Evolutionary conservation across 2,113 vertebrate species (phyloP).

Genomic region (Verasper variegatus): DNA sequence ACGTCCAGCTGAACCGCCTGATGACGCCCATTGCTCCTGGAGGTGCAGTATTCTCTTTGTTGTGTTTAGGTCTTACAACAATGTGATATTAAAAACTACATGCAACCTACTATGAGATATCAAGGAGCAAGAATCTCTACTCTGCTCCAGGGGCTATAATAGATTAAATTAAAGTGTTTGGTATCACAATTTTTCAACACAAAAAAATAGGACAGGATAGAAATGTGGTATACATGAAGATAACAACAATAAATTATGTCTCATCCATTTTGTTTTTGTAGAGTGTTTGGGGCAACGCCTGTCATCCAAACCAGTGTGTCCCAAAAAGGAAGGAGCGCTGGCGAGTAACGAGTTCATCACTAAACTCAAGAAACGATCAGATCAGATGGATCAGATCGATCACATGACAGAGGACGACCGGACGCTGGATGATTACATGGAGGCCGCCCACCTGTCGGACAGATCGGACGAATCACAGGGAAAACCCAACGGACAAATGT

Average conservation of each 20-base stretch:
- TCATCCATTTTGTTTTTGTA: conserved; percentile 11
- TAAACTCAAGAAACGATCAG: conserved; percentile 68
- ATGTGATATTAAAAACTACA: no score
- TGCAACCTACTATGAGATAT: no score
- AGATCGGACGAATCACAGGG: conserved; percentile 20
- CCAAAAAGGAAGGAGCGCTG: conserved; percentile 75
- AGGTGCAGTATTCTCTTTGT: conserved; percentile 61
- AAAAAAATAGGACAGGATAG: no score
- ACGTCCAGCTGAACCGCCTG: conserved; percentile 82
- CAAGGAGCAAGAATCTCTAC: no score
- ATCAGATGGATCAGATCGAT: conserved; percentile 30
- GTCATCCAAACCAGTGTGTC: conserved; percentile 51
- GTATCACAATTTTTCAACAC: no score
- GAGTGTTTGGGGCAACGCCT: conserved; percentile 68
- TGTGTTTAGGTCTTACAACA: no score
- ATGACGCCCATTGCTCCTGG: conserved; percentile 82
- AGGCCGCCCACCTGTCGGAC: conserved; percentile 56
- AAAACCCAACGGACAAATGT: conserved; percentile 63
- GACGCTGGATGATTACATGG: conserved; percentile 50
- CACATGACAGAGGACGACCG: conserved; percentile 10
- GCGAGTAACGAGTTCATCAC: conserved; percentile 82
- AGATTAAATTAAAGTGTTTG: no score
- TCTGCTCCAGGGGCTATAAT: no score
- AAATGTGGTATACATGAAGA: not conserved
- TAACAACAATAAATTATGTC: not conserved